Evolutionary conservation across 2,113 vertebrate genomes (phyloP), one percentile per base, ranked within the genome.

Genomic region (Cariama cristata): DNA sequence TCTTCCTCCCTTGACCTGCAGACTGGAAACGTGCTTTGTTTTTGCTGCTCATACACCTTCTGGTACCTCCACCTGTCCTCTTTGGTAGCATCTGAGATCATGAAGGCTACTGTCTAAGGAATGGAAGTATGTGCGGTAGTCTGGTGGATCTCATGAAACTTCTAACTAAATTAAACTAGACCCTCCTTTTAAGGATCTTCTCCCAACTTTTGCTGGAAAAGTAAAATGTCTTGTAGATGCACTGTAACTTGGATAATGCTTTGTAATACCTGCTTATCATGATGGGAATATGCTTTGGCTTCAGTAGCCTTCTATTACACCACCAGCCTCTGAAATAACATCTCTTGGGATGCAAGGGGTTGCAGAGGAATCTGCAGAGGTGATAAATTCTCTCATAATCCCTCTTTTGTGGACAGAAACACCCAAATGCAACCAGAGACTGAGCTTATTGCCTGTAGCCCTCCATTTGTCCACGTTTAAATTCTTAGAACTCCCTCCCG

Each of bases 391-490:
- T 52, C 44, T 83, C 45, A 4, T n/a, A 26, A 64, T 58, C 17
- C 28, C 30, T 27, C 12, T 28, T 90, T 47, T 86, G 59, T n/a
- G 35, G 22, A 35, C 1, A 10, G 38, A 32, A 47, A 35, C 28
- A 26, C n/a, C 32, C 33, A 32, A 10, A 11, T 16, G 33, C 69
- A 23, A 10, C 14, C 40, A 32, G 42, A 62, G 55, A 1, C 55
- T 4, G 55, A 75, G n/a, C 5, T 53, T 49, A 14, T 42, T 73
- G 53, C 47, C 49, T 44, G 40, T 27, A 80, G 68, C 68, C 26
- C 17, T 66, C 40, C 23, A 0, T 28, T 63, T 5, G 6, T 8
- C 23, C 4, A 2, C 6, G 12, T 32, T 58, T 23, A 13, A 28
- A 30, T 74, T 40, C 30, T 12, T 55, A 3, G 33, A 18, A 27